Conservation (phyloP, 2,888 invertebrate species). For the Cryptocheilus praepositus region DNA sequence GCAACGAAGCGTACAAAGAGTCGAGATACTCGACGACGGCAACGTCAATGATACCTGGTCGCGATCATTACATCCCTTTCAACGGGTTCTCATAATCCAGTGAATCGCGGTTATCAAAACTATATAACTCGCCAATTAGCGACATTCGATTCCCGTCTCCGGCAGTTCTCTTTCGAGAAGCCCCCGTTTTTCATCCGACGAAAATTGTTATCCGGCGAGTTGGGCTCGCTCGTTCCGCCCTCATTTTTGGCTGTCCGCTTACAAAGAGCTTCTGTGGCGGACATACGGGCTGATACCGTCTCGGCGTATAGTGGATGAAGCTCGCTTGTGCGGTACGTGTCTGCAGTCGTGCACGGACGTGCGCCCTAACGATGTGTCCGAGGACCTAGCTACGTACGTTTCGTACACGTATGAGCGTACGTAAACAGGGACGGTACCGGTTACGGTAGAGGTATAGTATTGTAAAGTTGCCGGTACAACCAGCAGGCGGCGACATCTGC, state of each 20-base stretch:
- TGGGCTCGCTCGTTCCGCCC: slow-evolving; percentile 28
- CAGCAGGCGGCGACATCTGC: slow-evolving; percentile 67
- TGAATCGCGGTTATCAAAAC: no score
- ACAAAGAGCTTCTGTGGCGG: slow-evolving; percentile 53
- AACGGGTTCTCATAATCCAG: no score
- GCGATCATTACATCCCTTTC: no score
- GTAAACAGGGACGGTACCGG: slow-evolving; percentile 3
- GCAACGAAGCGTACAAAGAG: no score
- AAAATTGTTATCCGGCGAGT: slow-evolving; percentile 42
- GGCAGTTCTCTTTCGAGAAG: background rate
- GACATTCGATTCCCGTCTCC: background rate
- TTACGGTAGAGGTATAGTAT: slow-evolving; percentile 37
- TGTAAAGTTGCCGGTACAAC: slow-evolving; percentile 56
- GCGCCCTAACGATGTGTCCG: background rate
- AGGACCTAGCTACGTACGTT: background rate
- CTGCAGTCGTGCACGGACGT: background rate
- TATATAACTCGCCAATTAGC: no score
- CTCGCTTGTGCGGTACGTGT: slow-evolving; percentile 17
- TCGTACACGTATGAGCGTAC: slow-evolving; percentile 1
- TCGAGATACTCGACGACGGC: no score
- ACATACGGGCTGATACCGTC: slow-evolving; percentile 57
- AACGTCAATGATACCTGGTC: no score
- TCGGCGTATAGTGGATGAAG: slow-evolving; percentile 25
- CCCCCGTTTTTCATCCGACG: slow-evolving; percentile 3
- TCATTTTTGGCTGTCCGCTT: slow-evolving; percentile 33